Percentiles rank a stretch among this genome's conserved stretches.
Evolutionary conservation across 2,113 vertebrate species (phyloP).

Genomic region (Psephotus haematonotus): DNA sequence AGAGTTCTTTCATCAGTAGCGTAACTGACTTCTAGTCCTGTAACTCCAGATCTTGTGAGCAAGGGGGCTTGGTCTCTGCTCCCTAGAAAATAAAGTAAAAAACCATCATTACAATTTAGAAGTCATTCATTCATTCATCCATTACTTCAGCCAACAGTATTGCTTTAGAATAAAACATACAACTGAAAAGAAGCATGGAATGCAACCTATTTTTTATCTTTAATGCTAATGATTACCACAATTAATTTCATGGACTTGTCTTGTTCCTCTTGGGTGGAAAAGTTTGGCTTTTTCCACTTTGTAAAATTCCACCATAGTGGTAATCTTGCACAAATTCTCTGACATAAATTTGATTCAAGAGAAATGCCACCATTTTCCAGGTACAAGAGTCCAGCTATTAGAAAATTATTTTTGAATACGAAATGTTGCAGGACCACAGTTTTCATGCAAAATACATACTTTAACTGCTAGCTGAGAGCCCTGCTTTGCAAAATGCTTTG

Average conservation of each 20-base stretch:
- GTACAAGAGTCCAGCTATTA: neutral
- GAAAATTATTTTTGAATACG: neutral
- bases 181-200: neutral
- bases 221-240: neutral
- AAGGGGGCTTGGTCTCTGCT: slow-evolving; percentile 84
- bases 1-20: slow-evolving; percentile 89
- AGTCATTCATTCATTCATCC: neutral
- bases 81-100: slow-evolving; percentile 75
- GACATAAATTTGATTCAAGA: neutral
- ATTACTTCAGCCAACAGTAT: neutral
- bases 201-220: neutral
- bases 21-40: slow-evolving; percentile 91
- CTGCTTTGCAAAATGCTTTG: neutral
- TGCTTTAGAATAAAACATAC: slow-evolving; percentile 19
- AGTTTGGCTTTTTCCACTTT: neutral
- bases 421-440: neutral
- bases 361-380: neutral
- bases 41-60: slow-evolving; percentile 92
- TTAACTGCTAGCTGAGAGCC: neutral
- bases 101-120: slow-evolving; percentile 45
- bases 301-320: neutral
- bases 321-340: neutral
- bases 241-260: neutral
- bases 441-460: neutral
- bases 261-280: neutral